Percentiles rank a stretch among this genome's conserved stretches.
These are phyloP conservation scores for Canis aureus DNA, from an alignment of 2,113 vertebrate genomes.

Conservation along the genomic window DNA sequence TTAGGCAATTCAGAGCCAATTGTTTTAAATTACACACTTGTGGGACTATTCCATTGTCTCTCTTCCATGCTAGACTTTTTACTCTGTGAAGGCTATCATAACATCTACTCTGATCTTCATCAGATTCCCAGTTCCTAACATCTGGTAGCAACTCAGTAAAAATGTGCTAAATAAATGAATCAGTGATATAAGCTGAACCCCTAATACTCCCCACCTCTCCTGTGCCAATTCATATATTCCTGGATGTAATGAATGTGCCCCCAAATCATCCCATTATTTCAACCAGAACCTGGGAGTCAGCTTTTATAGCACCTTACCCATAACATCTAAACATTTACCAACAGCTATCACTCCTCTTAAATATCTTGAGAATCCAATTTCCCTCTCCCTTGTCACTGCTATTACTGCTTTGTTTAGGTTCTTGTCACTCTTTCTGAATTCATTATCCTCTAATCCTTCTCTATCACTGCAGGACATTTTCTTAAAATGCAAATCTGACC, in stretches of 20 bases:
- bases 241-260: background rate
- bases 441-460: slow-evolving; percentile 55
- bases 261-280: background rate
- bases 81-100: background rate
- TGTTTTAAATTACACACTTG: slow-evolving; percentile 43
- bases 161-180: background rate
- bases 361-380: background rate
- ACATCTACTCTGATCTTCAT: slow-evolving; percentile 16
- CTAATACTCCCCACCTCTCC: background rate
- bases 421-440: slow-evolving; percentile 42
- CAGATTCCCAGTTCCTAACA: background rate
- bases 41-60: background rate
- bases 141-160: background rate
- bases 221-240: background rate
- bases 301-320: background rate
- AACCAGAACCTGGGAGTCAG: background rate
- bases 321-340: background rate
- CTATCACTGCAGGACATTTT: slow-evolving; percentile 57
- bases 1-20: background rate
- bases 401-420: slow-evolving; percentile 42
- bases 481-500: slow-evolving; percentile 64
- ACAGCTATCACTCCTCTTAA: background rate
- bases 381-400: background rate
- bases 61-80: background rate
- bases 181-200: background rate